These are phyloP conservation scores for Montipora cactus DNA, from an alignment of 64 coral and sea anemone genomes.

Conservation along the genomic window DNA sequence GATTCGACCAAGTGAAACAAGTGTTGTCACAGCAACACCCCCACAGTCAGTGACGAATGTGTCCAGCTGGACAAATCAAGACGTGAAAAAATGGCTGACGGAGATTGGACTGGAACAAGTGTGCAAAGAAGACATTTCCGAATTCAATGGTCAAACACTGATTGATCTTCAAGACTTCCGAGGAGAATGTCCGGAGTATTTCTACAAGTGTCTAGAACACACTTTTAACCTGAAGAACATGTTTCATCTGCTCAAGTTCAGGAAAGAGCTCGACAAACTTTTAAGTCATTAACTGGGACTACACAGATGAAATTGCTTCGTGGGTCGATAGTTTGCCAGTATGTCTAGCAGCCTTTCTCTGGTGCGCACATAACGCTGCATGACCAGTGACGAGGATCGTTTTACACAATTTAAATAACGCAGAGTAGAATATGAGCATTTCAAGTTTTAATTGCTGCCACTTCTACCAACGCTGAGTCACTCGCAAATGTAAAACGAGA, in stretches of 20 bases:
- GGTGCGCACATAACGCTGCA: too few species aligned
- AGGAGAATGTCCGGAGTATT: too few species aligned
- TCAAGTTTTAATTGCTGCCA: too few species aligned
- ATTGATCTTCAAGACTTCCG: constrained; percentile 30
- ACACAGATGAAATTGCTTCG: too few species aligned
- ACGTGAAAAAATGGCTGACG: constrained; percentile 46
- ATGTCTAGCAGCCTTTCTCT: too few species aligned
- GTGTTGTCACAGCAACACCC: neutral
- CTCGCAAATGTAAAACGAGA: too few species aligned
- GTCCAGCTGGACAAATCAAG: constrained; percentile 51
- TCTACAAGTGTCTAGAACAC: constrained; percentile 11
- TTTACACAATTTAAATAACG: too few species aligned
- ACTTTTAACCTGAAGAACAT: neutral
- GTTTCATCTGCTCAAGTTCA: neutral
- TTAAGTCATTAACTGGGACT: too few species aligned
- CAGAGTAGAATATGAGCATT: too few species aligned
- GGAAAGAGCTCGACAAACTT: neutral
- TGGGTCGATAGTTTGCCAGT: too few species aligned
- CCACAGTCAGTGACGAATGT: neutral
- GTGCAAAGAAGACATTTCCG: neutral
- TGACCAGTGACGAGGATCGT: too few species aligned
- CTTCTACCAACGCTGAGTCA: too few species aligned
- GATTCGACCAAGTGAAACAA: neutral
- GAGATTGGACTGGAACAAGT: constrained; percentile 57
- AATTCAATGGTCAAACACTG: constrained; percentile 3